These are phyloP conservation scores for Venturia canescens DNA, from an alignment of 1,140 invertebrate genomes.

Conservation along the genomic window DNA sequence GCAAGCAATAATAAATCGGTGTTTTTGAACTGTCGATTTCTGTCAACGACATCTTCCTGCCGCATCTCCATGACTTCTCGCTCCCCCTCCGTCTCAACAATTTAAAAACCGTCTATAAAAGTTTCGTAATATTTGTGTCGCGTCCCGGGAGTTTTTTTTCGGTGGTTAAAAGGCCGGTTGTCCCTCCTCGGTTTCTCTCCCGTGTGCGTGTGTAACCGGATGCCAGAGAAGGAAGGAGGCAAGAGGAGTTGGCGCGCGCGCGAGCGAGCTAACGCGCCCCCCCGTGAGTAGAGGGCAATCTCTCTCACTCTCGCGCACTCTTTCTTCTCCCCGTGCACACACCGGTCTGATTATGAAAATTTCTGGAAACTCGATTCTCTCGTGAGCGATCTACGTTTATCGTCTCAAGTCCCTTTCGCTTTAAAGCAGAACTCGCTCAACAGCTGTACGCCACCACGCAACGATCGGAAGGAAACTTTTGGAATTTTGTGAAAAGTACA, in stretches of 20 bases:
- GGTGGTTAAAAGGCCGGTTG: background rate
- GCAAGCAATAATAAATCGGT: too few relatives aligned
- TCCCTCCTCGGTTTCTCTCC: background rate
- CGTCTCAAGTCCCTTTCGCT: background rate
- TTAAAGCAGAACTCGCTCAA: background rate
- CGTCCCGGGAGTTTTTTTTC: background rate
- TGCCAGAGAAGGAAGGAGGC: conserved; percentile 38
- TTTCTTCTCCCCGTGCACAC: background rate
- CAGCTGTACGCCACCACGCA: background rate
- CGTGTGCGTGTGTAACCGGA: conserved; percentile 39
- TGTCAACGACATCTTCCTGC: too few relatives aligned
- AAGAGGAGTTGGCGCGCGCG: background rate
- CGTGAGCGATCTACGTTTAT: background rate
- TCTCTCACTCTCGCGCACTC: background rate
- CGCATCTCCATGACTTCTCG: background rate
- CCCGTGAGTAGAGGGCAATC: background rate
- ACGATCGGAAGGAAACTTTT: background rate
- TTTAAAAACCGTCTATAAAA: background rate
- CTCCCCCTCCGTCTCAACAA: background rate
- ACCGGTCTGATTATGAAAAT: conserved; percentile 18
- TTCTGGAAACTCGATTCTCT: conserved; percentile 5
- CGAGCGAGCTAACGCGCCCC: background rate
- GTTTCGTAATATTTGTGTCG: background rate
- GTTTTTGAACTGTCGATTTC: too few relatives aligned
- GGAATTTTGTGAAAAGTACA: too few relatives aligned